Evolutionary conservation across 1,140 invertebrate species (phyloP), one percentile per base, ranked within the genome.

Genomic region (Ceratina calcarata): DNA sequence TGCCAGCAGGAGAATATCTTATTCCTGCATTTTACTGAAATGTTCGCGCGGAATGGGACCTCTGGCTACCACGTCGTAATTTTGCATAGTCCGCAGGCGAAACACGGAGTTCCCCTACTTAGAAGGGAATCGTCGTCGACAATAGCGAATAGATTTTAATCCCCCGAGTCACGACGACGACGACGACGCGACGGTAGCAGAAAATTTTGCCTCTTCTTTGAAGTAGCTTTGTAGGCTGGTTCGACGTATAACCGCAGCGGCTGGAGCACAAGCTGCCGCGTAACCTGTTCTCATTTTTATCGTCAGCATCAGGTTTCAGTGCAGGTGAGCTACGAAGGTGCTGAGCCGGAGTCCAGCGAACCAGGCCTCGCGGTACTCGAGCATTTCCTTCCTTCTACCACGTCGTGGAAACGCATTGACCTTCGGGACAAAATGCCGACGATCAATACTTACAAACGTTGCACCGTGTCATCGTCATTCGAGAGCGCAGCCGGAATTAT

Each of bases 231-330:
- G 53, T 76, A 62, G 55, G 71, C 55, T 81, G 65, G 58, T 83
- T 65, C 70, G 60, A 86, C 61, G 78, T 86, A 78, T 78, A 81
- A n/a, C 62, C 37, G 62, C 64, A 55, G 83, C 69, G 61, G 71
- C 82, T 85, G 57, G 81, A 81, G 78, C 81, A 60, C 70, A 78
- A 69, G 81, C 85, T 87, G 88, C 83, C 73, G 86, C 87, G 90
- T 91, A 92, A 93, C 92, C 92, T 91, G 92, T 93, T 92, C 89
- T 90, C 87, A 92, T 93, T 93, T 93, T 93, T 93, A 91, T 92
- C 89, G 90, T 89, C 86, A 80, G 85, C 88, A 86, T 91, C 90
- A 88, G 87, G 91, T 92, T 92, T 91, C 87, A 89, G 80, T 84
- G 86, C 91, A 93, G 91, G 91, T 92, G 91, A 91, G 90, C 82